phyloP scores from a whole-genome alignment of 2,888 invertebrate species.

The Chrysina gloriosa region DNA sequence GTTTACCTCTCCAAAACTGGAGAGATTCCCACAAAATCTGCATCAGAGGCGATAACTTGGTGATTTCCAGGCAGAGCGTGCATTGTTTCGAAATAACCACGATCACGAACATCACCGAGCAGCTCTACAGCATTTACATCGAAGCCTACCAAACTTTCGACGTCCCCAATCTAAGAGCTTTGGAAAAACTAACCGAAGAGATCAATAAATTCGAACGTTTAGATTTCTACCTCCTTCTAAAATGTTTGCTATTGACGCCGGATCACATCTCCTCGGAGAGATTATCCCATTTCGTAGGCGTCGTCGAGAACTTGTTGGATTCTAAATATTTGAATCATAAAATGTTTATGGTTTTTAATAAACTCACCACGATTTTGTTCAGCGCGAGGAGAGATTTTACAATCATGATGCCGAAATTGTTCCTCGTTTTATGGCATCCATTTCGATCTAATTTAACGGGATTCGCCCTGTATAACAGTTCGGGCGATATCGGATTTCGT shows the following conservation, averaged over 20 bases:
- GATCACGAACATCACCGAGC: background rate
- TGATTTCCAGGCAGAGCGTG: background rate
- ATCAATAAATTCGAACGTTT: background rate
- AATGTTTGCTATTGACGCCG: background rate
- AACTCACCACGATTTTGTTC: background rate
- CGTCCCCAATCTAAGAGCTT: background rate
- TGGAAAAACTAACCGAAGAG: background rate
- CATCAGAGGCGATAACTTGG: background rate
- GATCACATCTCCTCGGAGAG: background rate
- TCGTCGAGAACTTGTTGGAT: background rate
- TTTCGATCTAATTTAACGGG: background rate
- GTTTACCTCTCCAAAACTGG: slow-evolving; percentile 9
- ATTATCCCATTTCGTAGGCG: background rate
- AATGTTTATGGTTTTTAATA: slow-evolving; percentile 12
- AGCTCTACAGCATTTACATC: background rate
- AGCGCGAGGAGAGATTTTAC: background rate
- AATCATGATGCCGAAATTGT: background rate
- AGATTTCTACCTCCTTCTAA: background rate
- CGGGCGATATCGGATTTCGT: background rate
- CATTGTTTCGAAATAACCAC: background rate
- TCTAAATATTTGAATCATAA: background rate
- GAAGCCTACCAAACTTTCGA: background rate
- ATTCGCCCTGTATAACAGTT: background rate
- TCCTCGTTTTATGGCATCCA: slow-evolving; percentile 9
- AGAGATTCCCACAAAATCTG: background rate